A percentile compares a stretch with the other conserved stretches of the same genome.
Evolutionary conservation across 2,113 vertebrate genomes (phyloP).

Genomic region (Ondatra zibethicus): DNA sequence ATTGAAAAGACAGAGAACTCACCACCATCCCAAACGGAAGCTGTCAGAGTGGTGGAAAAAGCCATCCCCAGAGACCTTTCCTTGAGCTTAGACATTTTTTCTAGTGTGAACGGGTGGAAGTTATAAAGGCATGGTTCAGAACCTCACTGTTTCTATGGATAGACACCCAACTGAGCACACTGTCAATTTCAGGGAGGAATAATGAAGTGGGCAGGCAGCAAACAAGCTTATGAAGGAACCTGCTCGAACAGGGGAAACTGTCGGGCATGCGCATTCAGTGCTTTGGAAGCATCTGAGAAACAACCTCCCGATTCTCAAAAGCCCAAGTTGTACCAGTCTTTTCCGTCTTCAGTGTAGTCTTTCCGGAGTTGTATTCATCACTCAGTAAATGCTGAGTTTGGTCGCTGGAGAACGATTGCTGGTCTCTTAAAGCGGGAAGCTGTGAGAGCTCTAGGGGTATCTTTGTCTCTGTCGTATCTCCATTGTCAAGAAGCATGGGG

Average conservation of each 20-base stretch:
- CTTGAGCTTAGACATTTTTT: background rate
- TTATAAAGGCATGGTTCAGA: background rate
- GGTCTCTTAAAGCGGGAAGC: constrained; percentile 83
- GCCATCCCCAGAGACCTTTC: background rate
- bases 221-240: background rate
- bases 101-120: background rate
- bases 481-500: constrained; percentile 81
- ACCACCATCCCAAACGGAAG: background rate
- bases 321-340: constrained; percentile 32
- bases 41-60: background rate
- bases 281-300: background rate
- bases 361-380: constrained; percentile 71
- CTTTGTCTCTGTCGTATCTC: constrained; percentile 82
- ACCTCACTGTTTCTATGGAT: background rate
- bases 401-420: constrained; percentile 79
- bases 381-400: constrained; percentile 71
- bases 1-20: background rate
- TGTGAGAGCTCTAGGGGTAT: constrained; percentile 82
- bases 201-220: too few relatives aligned
- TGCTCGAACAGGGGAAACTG: background rate
- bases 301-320: background rate
- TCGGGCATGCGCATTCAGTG: background rate
- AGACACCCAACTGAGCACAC: background rate
- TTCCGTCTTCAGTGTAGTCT: constrained; percentile 65
- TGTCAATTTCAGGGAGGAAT: background rate